A percentile compares a stretch with the other conserved stretches of the same genome.
Evolutionary conservation across 2,888 invertebrate genomes (phyloP).

Genomic region (Drosophila subsilvestris): DNA sequence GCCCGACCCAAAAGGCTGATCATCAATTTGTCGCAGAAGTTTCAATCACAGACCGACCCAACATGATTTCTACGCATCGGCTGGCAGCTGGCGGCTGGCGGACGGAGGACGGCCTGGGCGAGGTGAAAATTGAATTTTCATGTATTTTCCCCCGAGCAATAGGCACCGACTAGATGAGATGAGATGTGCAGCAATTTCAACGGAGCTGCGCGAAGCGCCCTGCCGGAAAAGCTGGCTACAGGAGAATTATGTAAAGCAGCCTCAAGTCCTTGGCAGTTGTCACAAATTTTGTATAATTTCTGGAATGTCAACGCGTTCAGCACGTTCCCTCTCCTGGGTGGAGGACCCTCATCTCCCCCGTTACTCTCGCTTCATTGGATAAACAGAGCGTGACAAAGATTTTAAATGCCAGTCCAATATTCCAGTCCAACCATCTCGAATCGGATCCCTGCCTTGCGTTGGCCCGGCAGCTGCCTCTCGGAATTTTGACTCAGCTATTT

Average conservation of each 20-base stretch:
- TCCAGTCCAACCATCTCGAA: constrained; percentile 1
- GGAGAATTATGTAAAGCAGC: constrained; percentile 67
- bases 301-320: constrained; percentile 40
- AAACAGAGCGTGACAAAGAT: constrained; percentile 29
- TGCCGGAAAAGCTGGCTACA: constrained; percentile 48
- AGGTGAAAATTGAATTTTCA: constrained; percentile 46
- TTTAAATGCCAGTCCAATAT: constrained; percentile 33
- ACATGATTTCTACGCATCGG: constrained; percentile 8
- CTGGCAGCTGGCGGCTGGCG: too few relatives aligned
- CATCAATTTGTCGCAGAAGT: constrained; percentile 42
- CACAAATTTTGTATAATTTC: constrained; percentile 66
- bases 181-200: neutral
- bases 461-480: constrained; percentile 6
- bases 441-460: constrained; percentile 1
- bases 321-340: neutral
- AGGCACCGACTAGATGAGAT: neutral
- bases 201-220: neutral
- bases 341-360: neutral
- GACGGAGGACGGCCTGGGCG: too few relatives aligned
- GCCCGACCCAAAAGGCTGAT: neutral
- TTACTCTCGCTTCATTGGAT: constrained; percentile 29
- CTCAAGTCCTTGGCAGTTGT: constrained; percentile 64
- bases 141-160: constrained; percentile 9
- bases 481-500: constrained; percentile 38
- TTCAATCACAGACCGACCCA: constrained; percentile 18